A percentile compares a stretch with the other conserved stretches of the same genome.
These are phyloP conservation scores for Cabera pusaria DNA, from an alignment of 2,888 invertebrate species.

Conservation along the genomic window DNA sequence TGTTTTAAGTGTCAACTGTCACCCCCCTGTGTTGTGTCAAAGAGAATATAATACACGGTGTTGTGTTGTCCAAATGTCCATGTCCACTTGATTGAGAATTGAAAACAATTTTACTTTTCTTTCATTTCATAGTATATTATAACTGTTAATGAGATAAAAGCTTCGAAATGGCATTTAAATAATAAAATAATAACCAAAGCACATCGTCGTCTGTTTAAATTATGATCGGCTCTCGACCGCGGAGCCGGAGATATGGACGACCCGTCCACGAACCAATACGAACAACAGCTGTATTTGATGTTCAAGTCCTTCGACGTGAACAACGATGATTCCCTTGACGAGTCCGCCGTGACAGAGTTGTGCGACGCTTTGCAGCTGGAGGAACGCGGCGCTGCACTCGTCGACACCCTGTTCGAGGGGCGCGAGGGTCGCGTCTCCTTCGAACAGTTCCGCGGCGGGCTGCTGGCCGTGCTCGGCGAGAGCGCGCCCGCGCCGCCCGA, in stretches of 20 bases:
- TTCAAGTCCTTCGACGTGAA: slow-evolving; percentile 91
- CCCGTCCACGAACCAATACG: slow-evolving; percentile 87
- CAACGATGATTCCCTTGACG: slow-evolving; percentile 87
- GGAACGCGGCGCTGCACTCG: slow-evolving; percentile 86
- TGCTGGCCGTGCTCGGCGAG: slow-evolving; percentile 87
- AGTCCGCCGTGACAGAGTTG: slow-evolving; percentile 85
- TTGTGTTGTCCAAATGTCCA: no score
- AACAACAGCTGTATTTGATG: slow-evolving; percentile 91
- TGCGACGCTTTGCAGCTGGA: slow-evolving; percentile 91
- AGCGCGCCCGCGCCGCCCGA: slow-evolving; percentile 39
- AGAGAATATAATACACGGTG: no score
- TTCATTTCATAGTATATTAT: no score
- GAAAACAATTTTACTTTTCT: no score
- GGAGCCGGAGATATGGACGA: slow-evolving; percentile 54
- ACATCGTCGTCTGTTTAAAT: no score
- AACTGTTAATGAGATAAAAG: no score
- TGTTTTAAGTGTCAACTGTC: no score
- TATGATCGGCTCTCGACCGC: no score
- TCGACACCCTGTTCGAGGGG: slow-evolving; percentile 78
- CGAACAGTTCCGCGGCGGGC: slow-evolving; percentile 89
- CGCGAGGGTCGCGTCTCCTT: slow-evolving; percentile 84
- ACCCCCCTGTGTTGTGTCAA: no score
- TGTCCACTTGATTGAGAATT: no score
- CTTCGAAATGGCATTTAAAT: no score
- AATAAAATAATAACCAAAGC: no score